Evolutionary conservation across 2,797 vertebrate genomes (phyloP), one percentile per base, ranked within the genome.

Genomic region (Scomberomorus guttatus): DNA sequence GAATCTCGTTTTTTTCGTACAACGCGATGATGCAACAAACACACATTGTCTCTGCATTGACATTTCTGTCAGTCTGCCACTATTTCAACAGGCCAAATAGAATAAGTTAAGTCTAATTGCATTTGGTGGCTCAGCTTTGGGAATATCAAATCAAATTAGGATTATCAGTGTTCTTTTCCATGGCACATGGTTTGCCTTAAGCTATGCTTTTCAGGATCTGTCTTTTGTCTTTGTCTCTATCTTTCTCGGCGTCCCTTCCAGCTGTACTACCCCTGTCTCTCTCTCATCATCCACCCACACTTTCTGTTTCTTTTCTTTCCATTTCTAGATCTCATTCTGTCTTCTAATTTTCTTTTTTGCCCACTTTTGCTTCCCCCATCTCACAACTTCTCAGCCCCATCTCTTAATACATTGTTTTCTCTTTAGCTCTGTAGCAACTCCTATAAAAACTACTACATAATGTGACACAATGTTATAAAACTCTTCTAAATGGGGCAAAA

Each of bases 91-190:
- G 70, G 75, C 57, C 82, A 86, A 87, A 88, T 79, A 88, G 81
- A 92, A 91, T 90, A 91, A 90, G 71, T 90, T 84, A 90, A 93
- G 89, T 92, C 89, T 91, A 90, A 94, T 90, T 93, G 83, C 83
- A 90, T 93, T 93, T 88, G 86, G 81, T 90, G 90, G 83, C 85
- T 88, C 81, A 85, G 93, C 87, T 85, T 87, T 90, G 86, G 86
- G 90, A 88, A 89, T 90, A 91, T 89, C 84, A 87, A 92, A 92
- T 93, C 84, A 87, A 90, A 93, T 93, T 89, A 90, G 69, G 83
- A 87, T 72, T 85, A 79, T 84, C 82, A 74, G 70, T 91, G 92
- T 90, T 93, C 88, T 84, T 81, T 80, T 87, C 65, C 84, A 27
- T 69, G 68, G 83, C 83, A 82, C 88, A 89, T 54, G 22, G 81